Conservation (phyloP, 2,888 invertebrate genomes). For the Lasioglossum lativentre region DNA sequence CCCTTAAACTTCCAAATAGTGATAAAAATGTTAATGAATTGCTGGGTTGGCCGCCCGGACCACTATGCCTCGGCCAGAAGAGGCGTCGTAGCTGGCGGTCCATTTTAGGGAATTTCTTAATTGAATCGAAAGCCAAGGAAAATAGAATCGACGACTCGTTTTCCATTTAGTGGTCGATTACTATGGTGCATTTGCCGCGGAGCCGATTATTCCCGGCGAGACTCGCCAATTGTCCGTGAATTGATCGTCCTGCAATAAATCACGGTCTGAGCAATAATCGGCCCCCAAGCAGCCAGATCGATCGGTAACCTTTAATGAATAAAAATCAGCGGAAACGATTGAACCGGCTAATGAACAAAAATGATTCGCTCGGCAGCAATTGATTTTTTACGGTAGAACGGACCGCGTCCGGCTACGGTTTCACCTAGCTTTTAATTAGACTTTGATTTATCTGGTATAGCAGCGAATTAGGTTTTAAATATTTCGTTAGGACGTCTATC, state of each 20-base stretch:
- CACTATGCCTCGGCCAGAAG: no score
- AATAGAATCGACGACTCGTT: background rate
- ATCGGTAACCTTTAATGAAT: constrained; percentile 42
- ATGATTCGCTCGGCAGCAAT: constrained; percentile 40
- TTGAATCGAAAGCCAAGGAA: background rate
- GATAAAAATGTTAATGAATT: no score
- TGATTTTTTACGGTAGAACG: constrained; percentile 42
- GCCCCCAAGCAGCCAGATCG: background rate
- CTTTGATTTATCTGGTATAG: background rate
- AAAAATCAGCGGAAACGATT: constrained; percentile 53
- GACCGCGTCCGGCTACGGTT: background rate
- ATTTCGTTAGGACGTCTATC: background rate
- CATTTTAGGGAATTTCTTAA: background rate
- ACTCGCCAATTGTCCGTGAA: constrained; percentile 9
- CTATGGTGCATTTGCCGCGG: background rate
- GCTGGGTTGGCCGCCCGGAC: no score
- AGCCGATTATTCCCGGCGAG: background rate
- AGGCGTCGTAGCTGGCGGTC: background rate
- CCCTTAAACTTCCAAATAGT: no score
- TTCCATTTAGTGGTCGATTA: background rate
- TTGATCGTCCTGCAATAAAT: constrained; percentile 24
- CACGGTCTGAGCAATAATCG: background rate
- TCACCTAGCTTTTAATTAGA: constrained; percentile 43
- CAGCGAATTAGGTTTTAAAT: background rate
- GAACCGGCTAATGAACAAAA: constrained; percentile 55